These are phyloP conservation scores for Cryptocephalus moraei DNA, from an alignment of 2,888 invertebrate species.

Conservation along the genomic window DNA sequence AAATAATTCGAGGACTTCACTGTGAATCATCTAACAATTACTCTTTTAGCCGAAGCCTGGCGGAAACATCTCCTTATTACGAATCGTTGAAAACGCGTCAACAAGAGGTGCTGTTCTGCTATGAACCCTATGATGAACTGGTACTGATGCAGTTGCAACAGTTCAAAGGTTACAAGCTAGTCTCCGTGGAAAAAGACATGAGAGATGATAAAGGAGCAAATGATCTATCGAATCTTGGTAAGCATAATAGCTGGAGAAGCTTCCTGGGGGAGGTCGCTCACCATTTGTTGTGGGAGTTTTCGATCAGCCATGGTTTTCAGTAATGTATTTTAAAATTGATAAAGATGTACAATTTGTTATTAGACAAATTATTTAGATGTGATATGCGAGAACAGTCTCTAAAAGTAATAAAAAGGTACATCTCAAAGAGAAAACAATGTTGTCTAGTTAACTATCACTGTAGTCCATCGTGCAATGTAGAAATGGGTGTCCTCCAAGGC, in stretches of 20 bases:
- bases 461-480: too few relatives aligned
- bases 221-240: constrained; percentile 53
- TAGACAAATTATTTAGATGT: too few relatives aligned
- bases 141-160: constrained; percentile 81
- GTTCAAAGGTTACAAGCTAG: constrained; percentile 64
- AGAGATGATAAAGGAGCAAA: constrained; percentile 54
- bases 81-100: constrained; percentile 83
- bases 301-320: too few relatives aligned
- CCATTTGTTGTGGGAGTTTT: too few relatives aligned
- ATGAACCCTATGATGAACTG: constrained; percentile 94
- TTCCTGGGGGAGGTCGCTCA: too few relatives aligned
- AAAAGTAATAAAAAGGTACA: too few relatives aligned
- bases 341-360: too few relatives aligned
- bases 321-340: too few relatives aligned
- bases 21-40: constrained; percentile 1
- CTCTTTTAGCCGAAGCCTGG: constrained; percentile 69
- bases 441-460: too few relatives aligned
- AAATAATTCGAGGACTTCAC: background rate
- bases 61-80: constrained; percentile 90
- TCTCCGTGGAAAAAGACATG: constrained; percentile 92
- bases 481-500: too few relatives aligned
- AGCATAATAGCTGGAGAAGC: constrained; percentile 3
- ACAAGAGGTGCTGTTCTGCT: constrained; percentile 89
- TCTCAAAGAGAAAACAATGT: too few relatives aligned
- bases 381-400: too few relatives aligned